These are phyloP conservation scores for Spilarctia lutea DNA, from an alignment of 2,888 invertebrate genomes.

Conservation along the genomic window DNA sequence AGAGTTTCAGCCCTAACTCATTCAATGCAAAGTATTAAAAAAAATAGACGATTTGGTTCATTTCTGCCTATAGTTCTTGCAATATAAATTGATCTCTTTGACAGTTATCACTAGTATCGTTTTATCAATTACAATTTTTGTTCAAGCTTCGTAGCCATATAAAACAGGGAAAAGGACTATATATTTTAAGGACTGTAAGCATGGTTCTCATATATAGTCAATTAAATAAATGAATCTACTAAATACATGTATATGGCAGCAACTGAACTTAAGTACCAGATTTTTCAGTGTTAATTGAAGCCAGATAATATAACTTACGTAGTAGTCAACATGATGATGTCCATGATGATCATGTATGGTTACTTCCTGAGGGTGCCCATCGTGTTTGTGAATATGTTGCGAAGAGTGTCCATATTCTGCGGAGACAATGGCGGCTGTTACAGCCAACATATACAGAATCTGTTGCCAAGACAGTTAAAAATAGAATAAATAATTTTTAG, in stretches of 20 bases:
- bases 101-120: no score
- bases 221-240: neutral
- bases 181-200: no score
- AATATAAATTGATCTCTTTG: no score
- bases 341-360: conserved; percentile 24
- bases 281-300: neutral
- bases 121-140: no score
- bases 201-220: no score
- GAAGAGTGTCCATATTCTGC: conserved; percentile 70
- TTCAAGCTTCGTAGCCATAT: no score
- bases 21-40: no score
- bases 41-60: no score
- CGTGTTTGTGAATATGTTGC: conserved; percentile 62
- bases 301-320: conserved; percentile 24
- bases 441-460: conserved; percentile 26
- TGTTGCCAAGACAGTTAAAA: conserved; percentile 7
- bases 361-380: conserved; percentile 37
- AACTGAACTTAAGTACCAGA: neutral
- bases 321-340: conserved; percentile 42
- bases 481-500: neutral
- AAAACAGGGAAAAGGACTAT: no score
- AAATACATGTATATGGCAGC: neutral
- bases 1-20: no score
- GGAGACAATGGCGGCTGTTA: conserved; percentile 46
- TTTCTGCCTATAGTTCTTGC: no score